phyloP scores from a whole-genome alignment of 2,888 invertebrate genomes.

The Caenorhabditis virilis region DNA sequence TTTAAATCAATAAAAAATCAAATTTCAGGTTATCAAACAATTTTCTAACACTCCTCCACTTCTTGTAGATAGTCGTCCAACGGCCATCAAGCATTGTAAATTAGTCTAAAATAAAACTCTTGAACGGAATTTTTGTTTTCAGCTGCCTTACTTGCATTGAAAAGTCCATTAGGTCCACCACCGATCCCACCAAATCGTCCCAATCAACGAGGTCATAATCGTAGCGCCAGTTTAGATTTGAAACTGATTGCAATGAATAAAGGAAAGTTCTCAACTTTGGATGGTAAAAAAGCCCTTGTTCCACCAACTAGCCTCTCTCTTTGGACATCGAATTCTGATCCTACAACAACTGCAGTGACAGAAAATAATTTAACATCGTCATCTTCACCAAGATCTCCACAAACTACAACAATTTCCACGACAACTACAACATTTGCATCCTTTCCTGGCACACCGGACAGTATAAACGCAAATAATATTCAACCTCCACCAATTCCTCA shows the following conservation, averaged over 20 bases:
- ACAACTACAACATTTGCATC: constrained; percentile 21
- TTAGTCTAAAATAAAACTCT: neutral
- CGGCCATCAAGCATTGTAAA: constrained; percentile 49
- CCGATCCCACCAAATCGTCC: constrained; percentile 64
- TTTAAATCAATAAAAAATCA: neutral
- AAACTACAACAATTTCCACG: constrained; percentile 8
- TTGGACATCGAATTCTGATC: constrained; percentile 21
- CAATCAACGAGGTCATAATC: constrained; percentile 54
- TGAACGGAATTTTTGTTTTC: constrained; percentile 6
- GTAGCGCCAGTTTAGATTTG: constrained; percentile 64
- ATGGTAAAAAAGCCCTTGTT: neutral
- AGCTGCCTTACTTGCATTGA: constrained; percentile 36
- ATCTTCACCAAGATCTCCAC: neutral
- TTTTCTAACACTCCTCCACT: constrained; percentile 66
- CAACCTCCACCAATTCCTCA: constrained; percentile 41
- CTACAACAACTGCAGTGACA: neutral
- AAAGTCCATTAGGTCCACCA: constrained; percentile 62
- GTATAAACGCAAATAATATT: neutral
- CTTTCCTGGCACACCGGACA: constrained; percentile 27
- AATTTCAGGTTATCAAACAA: constrained; percentile 38
- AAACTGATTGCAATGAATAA: constrained; percentile 37
- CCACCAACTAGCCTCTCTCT: constrained; percentile 19
- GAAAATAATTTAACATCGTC: neutral
- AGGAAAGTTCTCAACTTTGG: neutral
- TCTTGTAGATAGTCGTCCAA: constrained; percentile 62